phyloP scores from a whole-genome alignment of 2,113 vertebrate species.

The Stegostoma tigrinum region DNA sequence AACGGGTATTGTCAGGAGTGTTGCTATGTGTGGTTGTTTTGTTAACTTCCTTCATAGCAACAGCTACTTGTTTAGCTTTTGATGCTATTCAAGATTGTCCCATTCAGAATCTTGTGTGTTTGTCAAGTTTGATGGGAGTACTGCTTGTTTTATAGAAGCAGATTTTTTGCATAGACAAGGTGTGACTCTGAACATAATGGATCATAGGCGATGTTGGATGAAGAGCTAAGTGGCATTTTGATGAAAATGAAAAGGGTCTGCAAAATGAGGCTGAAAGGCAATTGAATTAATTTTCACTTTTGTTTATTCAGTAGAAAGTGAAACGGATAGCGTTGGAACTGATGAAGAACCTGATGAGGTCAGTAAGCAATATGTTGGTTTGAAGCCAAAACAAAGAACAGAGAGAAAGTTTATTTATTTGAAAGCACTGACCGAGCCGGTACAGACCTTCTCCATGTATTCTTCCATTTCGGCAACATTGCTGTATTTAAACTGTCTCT shows the following conservation, averaged over 20 bases:
- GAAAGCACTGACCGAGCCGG: not conserved
- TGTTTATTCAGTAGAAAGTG: conserved; percentile 73
- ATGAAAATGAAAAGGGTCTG: not conserved
- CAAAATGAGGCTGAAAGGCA: not conserved
- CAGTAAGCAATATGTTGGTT: conserved; percentile 42
- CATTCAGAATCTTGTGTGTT: not conserved
- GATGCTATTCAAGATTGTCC: not conserved
- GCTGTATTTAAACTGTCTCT: not conserved
- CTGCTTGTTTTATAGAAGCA: not conserved
- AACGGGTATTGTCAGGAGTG: not conserved
- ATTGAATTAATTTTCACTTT: conserved; percentile 43
- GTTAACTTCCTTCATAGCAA: not conserved
- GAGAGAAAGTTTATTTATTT: not conserved
- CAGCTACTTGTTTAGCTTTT: not conserved
- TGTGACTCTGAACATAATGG: not conserved
- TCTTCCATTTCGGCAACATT: not conserved
- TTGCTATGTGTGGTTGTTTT: not conserved
- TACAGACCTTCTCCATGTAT: not conserved
- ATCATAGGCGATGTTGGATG: not conserved
- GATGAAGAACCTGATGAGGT: conserved; percentile 81
- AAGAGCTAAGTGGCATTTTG: not conserved
- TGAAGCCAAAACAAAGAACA: not conserved
- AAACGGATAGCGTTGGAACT: conserved; percentile 80
- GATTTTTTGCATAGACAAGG: not conserved
- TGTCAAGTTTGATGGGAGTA: not conserved